Evolutionary conservation across 2,113 vertebrate genomes (phyloP), one percentile per base, ranked within the genome.

Genomic region (Rhagologus leucostigma): DNA sequence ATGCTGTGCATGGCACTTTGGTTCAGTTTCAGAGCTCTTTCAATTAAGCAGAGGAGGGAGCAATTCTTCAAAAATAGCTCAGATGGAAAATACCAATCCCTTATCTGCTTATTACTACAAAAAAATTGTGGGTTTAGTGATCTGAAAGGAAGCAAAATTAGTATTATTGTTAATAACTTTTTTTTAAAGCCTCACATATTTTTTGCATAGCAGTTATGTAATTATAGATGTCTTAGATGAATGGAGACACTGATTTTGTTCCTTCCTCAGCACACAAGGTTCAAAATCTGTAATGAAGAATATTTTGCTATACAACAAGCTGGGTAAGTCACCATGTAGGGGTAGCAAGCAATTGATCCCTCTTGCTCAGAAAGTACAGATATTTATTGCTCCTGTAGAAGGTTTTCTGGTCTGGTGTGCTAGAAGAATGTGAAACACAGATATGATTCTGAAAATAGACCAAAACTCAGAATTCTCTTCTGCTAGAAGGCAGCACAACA

Each of bases 1-100:
- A 63, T 47, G 6, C 10, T 35, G 17, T 26, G 21, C 5, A 4
- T 35, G 16, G 3, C 29, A 7, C 35, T 8, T 26, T 6, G 0
- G 6, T n/a, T 82, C 46, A 65, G 62, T 62, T 91, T 76, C 42
- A 89, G 57, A 20, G 35, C 16, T 37, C n/a, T 73, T 74, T 74
- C 39, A 73, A 3, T 75, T 65, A 68, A 9, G n/a, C 52, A 68
- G 70, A 53, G 8, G 4, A 89, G 21, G 3, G 7, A 16, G 60
- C 59, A 81, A 91, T 62, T 9, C 37, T 73, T 89, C 32, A 59
- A 85, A 89, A 67, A 13, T 13, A 52, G 8, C 39, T 81, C 68
- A 82, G 27, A 8, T 35, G 29, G 63, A 85, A 96, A 94, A 85
- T 21, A 64, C 3, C 21, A 60, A 71, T 9, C 9, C 2, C 8